Evolutionary conservation across 2,113 vertebrate species (phyloP).

Genomic region (Columba janthina): DNA sequence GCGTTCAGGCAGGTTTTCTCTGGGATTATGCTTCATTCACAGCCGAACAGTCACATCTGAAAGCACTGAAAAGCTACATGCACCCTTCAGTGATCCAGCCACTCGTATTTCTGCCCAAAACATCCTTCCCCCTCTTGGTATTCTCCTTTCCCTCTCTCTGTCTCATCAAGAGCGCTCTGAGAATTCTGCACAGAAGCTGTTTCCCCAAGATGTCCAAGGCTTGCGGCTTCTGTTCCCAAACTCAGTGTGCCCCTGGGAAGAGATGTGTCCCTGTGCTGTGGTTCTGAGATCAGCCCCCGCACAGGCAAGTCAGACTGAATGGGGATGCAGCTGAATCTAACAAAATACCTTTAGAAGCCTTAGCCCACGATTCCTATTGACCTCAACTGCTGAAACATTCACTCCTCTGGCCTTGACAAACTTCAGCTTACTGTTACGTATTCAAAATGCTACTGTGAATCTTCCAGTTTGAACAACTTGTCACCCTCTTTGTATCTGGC

Average conservation of each 20-base stretch:
- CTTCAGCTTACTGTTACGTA: neutral
- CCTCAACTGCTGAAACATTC: neutral
- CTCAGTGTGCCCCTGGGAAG: neutral
- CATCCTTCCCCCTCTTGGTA: neutral
- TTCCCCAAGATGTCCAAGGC: neutral
- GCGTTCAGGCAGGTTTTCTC: neutral
- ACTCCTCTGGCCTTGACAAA: neutral
- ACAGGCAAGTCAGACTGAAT: neutral
- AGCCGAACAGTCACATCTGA: neutral
- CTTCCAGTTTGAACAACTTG: neutral
- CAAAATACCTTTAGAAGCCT: neutral
- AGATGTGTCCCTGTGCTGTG: neutral
- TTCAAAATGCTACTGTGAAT: neutral
- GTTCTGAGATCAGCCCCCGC: neutral
- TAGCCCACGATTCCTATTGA: neutral
- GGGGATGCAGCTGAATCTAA: neutral
- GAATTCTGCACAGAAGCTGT: neutral
- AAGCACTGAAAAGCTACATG: neutral
- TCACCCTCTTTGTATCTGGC: neutral
- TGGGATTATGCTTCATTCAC: neutral
- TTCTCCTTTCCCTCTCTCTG: neutral
- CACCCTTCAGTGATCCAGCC: neutral
- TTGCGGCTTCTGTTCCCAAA: neutral
- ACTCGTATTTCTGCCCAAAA: neutral
- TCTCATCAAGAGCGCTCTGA: neutral